These are phyloP conservation scores for Aphis craccivora DNA, from an alignment of 1,140 invertebrate species.

Conservation along the genomic window DNA sequence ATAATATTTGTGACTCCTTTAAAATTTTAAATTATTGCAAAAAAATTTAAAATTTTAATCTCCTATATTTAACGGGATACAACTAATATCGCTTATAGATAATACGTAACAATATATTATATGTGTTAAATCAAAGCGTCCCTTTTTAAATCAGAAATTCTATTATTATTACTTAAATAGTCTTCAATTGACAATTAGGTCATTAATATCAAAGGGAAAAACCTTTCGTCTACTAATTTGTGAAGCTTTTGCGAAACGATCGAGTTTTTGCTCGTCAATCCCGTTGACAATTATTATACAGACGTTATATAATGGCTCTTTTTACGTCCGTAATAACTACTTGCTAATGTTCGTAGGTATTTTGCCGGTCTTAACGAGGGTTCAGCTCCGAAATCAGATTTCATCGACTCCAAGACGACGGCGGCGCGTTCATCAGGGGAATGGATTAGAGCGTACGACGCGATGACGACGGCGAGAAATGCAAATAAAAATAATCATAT, in stretches of 20 bases:
- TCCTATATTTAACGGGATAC: too few species aligned
- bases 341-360: background rate
- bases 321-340: conserved; percentile 7
- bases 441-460: background rate
- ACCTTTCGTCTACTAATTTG: background rate
- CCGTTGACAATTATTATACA: background rate
- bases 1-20: too few species aligned
- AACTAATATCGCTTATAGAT: background rate
- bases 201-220: background rate
- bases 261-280: conserved; percentile 40
- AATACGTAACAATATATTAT: background rate
- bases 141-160: background rate
- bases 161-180: background rate
- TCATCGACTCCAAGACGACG: background rate
- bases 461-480: background rate
- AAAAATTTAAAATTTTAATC: too few species aligned
- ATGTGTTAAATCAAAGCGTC: background rate
- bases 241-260: background rate
- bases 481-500: conserved; percentile 11
- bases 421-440: background rate
- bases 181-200: background rate
- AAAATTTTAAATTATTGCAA: too few species aligned
- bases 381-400: background rate
- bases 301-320: background rate
- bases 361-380: conserved; percentile 14